A percentile compares a stretch with the other conserved stretches of the same genome.
Evolutionary conservation across 37 sponge, comb jelly and placozoan genomes (phyloP).

Genomic region (Agelas oroides): DNA sequence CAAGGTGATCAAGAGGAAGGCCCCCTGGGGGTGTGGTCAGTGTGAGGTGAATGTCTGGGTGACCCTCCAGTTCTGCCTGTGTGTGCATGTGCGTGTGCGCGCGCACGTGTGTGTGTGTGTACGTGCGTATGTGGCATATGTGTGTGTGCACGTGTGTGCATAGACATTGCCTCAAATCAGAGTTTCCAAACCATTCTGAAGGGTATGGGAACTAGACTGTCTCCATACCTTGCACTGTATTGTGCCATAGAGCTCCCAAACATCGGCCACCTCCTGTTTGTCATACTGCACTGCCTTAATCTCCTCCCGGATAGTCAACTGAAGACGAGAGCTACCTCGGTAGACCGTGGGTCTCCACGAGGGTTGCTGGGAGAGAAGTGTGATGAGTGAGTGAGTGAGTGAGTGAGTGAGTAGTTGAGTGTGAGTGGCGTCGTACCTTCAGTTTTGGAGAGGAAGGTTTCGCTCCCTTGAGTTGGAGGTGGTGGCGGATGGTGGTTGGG

Average conservation of each 20-base stretch:
- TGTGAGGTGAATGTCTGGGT: slow-evolving; percentile 77
- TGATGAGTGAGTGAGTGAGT: neutral
- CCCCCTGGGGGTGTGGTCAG: slow-evolving; percentile 64
- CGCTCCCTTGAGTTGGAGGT: slow-evolving; percentile 28
- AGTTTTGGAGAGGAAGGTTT: slow-evolving; percentile 45
- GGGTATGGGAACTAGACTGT: too few relatives aligned
- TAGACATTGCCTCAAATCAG: too few relatives aligned
- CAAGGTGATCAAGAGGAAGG: slow-evolving; percentile 67
- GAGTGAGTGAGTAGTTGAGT: neutral
- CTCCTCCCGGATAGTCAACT: slow-evolving; percentile 70
- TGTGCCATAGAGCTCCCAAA: slow-evolving; percentile 82
- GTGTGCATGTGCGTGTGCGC: neutral
- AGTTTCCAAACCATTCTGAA: too few relatives aligned
- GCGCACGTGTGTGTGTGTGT: neutral
- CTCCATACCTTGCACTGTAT: slow-evolving; percentile 77
- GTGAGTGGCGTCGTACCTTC: slow-evolving; percentile 31
- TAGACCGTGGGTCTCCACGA: slow-evolving; percentile 77
- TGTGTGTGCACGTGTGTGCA: neutral
- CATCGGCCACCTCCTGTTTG: slow-evolving; percentile 47
- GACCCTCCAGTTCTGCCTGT: slow-evolving; percentile 89
- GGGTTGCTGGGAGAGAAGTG: slow-evolving; percentile 60
- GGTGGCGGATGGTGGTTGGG: slow-evolving; percentile 16
- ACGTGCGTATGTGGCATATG: neutral
- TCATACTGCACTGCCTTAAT: slow-evolving; percentile 80
- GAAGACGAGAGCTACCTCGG: slow-evolving; percentile 61